Percentiles rank a stretch among this genome's conserved stretches.
Evolutionary conservation across 92 coral and sea anemone genomes (phyloP).

Genomic region (Phenganax stokvisi): DNA sequence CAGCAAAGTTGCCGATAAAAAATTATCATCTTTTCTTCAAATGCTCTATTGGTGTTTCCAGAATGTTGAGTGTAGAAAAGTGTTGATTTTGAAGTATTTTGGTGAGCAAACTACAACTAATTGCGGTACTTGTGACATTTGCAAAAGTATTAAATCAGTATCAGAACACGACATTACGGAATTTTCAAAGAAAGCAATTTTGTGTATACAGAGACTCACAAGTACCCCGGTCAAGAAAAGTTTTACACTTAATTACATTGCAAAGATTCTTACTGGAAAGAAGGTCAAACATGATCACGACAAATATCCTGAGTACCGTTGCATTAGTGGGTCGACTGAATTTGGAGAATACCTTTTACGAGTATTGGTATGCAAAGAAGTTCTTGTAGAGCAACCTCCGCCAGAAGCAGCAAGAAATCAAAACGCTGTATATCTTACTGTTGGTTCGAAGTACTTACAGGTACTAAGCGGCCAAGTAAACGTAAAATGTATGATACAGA

Average conservation of each 20-base stretch:
- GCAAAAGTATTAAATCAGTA: background rate
- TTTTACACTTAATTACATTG: constrained; percentile 5
- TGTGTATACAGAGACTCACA: constrained; percentile 5
- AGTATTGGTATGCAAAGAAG: constrained; percentile 1
- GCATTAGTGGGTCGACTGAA: background rate
- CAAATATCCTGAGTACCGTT: constrained; percentile 13
- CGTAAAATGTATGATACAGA: background rate
- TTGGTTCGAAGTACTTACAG: background rate
- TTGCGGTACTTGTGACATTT: constrained; percentile 16
- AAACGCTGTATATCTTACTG: background rate
- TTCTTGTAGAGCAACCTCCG: background rate
- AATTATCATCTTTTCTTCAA: background rate
- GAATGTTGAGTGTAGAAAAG: constrained; percentile 8
- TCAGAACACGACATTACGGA: background rate
- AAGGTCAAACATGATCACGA: constrained; percentile 18
- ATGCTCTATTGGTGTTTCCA: constrained; percentile 8
- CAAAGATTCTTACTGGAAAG: constrained; percentile 16
- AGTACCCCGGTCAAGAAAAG: background rate
- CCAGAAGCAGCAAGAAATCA: background rate
- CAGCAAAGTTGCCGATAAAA: constrained; percentile 8
- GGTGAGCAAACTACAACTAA: background rate
- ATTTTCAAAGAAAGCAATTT: constrained; percentile 12
- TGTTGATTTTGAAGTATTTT: constrained; percentile 9
- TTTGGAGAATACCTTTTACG: background rate
- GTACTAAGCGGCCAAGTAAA: background rate